Percentiles rank a stretch among this genome's conserved stretches.
phyloP scores from a whole-genome alignment of 92 coral and sea anemone genomes.

The Metridium senile region DNA sequence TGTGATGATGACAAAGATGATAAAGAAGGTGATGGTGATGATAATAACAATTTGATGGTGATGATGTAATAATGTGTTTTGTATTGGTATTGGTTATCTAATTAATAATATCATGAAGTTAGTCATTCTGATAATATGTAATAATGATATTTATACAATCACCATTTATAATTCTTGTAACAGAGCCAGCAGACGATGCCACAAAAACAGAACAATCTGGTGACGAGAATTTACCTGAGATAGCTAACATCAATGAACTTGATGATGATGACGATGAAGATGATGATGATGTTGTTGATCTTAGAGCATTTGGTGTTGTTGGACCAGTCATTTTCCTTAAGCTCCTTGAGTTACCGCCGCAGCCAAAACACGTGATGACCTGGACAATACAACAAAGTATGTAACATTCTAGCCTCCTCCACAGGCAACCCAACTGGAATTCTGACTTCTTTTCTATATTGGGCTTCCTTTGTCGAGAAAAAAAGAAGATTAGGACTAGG shows the following conservation, averaged over 20 bases:
- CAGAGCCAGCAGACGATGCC: slow-evolving; percentile 37
- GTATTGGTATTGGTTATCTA: background rate
- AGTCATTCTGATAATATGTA: too few relatives aligned
- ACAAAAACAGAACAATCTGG: slow-evolving; percentile 51
- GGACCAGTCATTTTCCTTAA: slow-evolving; percentile 79
- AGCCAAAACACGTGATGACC: slow-evolving; percentile 78
- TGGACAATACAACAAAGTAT: slow-evolving; percentile 95
- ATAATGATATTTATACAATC: too few relatives aligned
- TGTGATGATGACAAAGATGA: background rate
- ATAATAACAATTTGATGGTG: background rate
- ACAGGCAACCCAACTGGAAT: too few relatives aligned
- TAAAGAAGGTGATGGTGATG: background rate
- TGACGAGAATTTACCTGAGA: slow-evolving; percentile 50
- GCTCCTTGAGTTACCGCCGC: slow-evolving; percentile 90
- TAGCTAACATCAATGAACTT: slow-evolving; percentile 30
- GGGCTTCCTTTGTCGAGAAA: too few relatives aligned
- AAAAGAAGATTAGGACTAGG: too few relatives aligned
- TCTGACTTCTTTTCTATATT: too few relatives aligned
- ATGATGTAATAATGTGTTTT: background rate
- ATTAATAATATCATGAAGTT: too few relatives aligned
- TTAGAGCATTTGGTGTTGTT: slow-evolving; percentile 84
- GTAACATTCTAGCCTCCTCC: background rate
- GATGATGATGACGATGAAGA: slow-evolving; percentile 90
- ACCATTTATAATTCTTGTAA: too few relatives aligned
- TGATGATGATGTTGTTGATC: slow-evolving; percentile 95